These are phyloP conservation scores for Sphaeridia pumilis DNA, from an alignment of 2,888 invertebrate genomes.

Conservation along the genomic window DNA sequence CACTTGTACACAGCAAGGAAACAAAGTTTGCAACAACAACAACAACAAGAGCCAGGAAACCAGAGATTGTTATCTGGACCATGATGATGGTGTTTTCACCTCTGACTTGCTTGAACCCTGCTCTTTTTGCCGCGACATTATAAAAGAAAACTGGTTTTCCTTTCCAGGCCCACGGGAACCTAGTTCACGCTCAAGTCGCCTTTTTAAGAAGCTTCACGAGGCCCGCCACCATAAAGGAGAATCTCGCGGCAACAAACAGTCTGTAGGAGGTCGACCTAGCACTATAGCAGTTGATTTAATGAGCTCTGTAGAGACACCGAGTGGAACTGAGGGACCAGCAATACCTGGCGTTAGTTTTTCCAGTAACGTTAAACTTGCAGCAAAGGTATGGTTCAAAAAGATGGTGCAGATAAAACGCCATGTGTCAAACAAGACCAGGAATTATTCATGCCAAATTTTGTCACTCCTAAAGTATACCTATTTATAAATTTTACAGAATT, in stretches of 20 bases:
- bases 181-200: constrained; percentile 33
- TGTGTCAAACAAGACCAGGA: too few relatives aligned
- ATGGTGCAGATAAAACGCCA: too few relatives aligned
- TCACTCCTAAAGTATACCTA: background rate
- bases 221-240: constrained; percentile 33
- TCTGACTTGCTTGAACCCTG: too few relatives aligned
- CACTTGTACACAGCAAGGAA: too few relatives aligned
- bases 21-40: too few relatives aligned
- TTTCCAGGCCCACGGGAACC: constrained; percentile 30
- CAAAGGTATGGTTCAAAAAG: constrained; percentile 28
- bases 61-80: too few relatives aligned
- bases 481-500: constrained; percentile 10
- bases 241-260: constrained; percentile 12
- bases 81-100: too few relatives aligned
- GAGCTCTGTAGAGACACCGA: constrained; percentile 7
- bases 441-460: too few relatives aligned
- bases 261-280: constrained; percentile 2
- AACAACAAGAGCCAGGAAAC: too few relatives aligned
- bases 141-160: too few relatives aligned
- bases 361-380: constrained; percentile 23
- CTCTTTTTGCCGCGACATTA: too few relatives aligned
- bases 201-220: constrained; percentile 36
- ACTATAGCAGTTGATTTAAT: constrained; percentile 1
- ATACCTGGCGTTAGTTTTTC: constrained; percentile 12
- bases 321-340: constrained; percentile 19